Conservation (phyloP, 2,888 invertebrate genomes). For the Drosophila cognata region DNA sequence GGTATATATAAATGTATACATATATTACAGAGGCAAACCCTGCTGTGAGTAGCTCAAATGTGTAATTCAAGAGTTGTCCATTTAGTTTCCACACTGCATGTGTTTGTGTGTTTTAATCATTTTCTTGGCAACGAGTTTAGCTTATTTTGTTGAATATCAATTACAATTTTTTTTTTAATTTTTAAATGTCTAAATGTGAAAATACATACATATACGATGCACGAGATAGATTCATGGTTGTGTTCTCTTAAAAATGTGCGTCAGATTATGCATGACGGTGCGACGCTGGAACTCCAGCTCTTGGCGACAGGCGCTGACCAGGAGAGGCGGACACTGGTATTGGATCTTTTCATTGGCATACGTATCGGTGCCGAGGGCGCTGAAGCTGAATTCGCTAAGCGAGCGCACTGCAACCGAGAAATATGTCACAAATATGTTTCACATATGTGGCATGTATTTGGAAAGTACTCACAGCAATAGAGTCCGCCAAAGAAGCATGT, state of each 20-base stretch:
- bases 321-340: conserved; percentile 88
- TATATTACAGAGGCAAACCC: neutral
- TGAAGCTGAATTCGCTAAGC: conserved; percentile 87
- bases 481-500: conserved; percentile 88
- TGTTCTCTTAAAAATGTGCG: conserved; percentile 70
- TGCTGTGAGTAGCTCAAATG: conserved; percentile 12
- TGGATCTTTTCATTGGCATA: conserved; percentile 86
- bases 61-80: conserved; percentile 3
- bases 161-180: conserved; percentile 27
- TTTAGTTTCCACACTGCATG: neutral
- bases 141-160: conserved; percentile 53
- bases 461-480: conserved; percentile 87
- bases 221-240: neutral
- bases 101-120: conserved; percentile 16
- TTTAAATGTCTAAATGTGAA: conserved; percentile 32
- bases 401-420: conserved; percentile 87
- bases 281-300: conserved; percentile 86
- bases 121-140: conserved; percentile 41
- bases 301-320: conserved; percentile 86
- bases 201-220: conserved; percentile 26
- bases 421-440: conserved; percentile 58
- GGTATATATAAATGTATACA: neutral
- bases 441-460: neutral
- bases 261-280: conserved; percentile 84
- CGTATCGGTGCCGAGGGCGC: conserved; percentile 85